Percentiles rank a stretch among this genome's conserved stretches.
These are phyloP conservation scores for Gobiocypris rarus DNA, from an alignment of 2,113 vertebrate genomes.

Conservation along the genomic window DNA sequence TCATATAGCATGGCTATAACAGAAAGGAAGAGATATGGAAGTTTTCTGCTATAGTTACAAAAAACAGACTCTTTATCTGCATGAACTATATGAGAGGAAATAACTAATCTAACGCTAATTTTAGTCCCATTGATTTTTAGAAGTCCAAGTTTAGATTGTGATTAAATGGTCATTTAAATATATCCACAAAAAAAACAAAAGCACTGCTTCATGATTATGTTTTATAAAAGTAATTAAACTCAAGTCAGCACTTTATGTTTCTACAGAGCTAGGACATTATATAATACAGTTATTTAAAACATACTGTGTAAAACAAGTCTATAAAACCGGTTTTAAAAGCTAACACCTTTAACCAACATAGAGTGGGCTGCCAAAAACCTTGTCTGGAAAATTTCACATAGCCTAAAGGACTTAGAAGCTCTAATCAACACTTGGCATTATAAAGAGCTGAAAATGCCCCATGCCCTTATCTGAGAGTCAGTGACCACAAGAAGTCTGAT, in stretches of 20 bases:
- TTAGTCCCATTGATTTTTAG: not conserved
- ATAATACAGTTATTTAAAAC: not conserved
- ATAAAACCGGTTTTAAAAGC: constrained; percentile 5
- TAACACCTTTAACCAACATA: not conserved
- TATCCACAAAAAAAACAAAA: not conserved
- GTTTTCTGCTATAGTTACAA: not conserved
- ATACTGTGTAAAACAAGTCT: constrained; percentile 30
- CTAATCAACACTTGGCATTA: not conserved
- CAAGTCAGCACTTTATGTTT: not conserved
- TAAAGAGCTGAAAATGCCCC: not conserved
- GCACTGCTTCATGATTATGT: not conserved
- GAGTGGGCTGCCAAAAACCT: not conserved
- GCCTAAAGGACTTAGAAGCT: not conserved
- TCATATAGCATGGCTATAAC: not conserved
- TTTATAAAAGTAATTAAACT: not conserved
- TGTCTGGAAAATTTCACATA: not conserved
- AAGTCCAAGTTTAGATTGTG: not conserved
- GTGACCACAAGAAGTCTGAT: constrained; percentile 28
- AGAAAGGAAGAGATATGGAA: not conserved
- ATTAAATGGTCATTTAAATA: constrained; percentile 22
- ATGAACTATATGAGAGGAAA: not conserved
- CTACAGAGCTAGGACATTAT: not conserved
- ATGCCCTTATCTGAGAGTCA: constrained; percentile 17
- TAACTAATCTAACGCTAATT: not conserved
- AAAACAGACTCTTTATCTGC: not conserved